Conservation (phyloP, 2,797 vertebrate species). For the Spea hammondii region DNA sequence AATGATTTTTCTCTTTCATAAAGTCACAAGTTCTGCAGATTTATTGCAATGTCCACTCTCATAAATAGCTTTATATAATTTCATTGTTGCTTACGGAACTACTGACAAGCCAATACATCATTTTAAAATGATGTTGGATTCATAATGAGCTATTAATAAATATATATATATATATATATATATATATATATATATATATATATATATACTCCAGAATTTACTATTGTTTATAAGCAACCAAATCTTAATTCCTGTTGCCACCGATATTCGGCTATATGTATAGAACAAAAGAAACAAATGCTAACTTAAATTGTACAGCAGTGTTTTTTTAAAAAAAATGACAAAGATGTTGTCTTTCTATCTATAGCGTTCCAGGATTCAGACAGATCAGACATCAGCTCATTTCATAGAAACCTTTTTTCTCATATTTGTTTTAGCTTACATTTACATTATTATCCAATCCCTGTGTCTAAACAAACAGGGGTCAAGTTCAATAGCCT, state of each 20-base stretch:
- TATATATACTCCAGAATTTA: constrained; percentile 1
- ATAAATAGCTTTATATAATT: constrained; percentile 12
- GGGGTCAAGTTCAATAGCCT: too few species aligned
- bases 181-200: constrained; percentile 26
- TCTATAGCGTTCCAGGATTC: too few species aligned
- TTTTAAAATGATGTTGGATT: constrained; percentile 55
- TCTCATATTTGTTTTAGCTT: too few species aligned
- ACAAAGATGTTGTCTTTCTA: too few species aligned
- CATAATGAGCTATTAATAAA: constrained; percentile 56
- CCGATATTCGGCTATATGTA: too few species aligned
- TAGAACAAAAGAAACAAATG: too few species aligned
- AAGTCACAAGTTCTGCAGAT: constrained; percentile 9
- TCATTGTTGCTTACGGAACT: constrained; percentile 56
- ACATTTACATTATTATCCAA: too few species aligned
- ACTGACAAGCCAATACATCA: constrained; percentile 54
- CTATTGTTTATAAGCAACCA: background rate
- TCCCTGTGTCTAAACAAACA: too few species aligned
- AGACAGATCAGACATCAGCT: too few species aligned
- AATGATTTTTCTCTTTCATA: constrained; percentile 5
- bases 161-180: constrained; percentile 21
- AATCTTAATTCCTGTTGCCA: background rate
- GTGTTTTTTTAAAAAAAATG: too few species aligned
- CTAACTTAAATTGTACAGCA: too few species aligned
- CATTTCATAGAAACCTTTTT: too few species aligned
- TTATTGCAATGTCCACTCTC: constrained; percentile 5